These are phyloP conservation scores for Microtus obscurus DNA, from an alignment of 2,797 vertebrate species.

Conservation along the genomic window DNA sequence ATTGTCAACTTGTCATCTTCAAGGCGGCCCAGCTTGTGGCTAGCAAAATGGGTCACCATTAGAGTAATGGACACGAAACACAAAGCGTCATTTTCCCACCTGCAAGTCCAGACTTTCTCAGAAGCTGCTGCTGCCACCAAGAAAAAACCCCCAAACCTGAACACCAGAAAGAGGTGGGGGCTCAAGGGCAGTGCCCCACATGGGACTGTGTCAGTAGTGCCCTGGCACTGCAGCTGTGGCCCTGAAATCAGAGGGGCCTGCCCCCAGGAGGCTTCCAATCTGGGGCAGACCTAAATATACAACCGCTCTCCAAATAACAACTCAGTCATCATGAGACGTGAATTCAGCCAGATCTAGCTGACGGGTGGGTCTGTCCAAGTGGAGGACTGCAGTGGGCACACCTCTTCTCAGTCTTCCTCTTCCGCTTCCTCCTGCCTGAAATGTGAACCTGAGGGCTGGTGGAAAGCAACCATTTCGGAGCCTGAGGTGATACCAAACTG, in stretches of 20 bases:
- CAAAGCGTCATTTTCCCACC: background rate
- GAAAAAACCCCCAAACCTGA: background rate
- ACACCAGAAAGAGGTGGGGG: rapidly evolving
- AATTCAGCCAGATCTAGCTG: background rate
- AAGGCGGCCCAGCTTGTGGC: conserved; percentile 49
- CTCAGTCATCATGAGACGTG: rapidly evolving
- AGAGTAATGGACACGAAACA: conserved; percentile 56
- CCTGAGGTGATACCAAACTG: background rate
- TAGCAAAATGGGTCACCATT: conserved; percentile 71
- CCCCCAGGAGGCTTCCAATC: rapidly evolving
- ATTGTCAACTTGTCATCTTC: conserved; percentile 63
- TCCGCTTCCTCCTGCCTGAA: background rate
- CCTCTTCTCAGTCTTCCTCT: background rate
- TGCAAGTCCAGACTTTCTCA: background rate
- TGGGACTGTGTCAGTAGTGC: rapidly evolving
- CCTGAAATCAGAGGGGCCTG: background rate
- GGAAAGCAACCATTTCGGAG: background rate
- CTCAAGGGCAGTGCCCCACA: rapidly evolving
- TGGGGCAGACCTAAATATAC: rapidly evolving
- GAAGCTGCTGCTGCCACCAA: background rate
- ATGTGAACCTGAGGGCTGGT: background rate
- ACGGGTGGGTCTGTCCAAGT: background rate
- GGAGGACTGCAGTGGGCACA: rapidly evolving
- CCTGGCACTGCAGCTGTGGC: too few relatives aligned
- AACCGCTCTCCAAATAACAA: rapidly evolving